phyloP scores from a whole-genome alignment of 2,113 vertebrate genomes.

The Psettodes erumei region DNA sequence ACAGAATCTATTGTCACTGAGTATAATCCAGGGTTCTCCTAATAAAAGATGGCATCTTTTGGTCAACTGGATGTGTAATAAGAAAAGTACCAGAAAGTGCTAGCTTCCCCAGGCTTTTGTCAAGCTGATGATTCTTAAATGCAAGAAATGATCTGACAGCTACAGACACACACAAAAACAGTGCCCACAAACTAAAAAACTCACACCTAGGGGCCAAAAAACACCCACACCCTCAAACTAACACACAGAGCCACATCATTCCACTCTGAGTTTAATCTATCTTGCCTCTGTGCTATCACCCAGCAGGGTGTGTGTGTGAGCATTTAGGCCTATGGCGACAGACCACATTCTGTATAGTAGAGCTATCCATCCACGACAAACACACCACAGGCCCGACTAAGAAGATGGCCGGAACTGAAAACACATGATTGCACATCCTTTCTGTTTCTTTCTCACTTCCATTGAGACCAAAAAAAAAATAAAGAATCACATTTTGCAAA shows the following conservation, averaged over 20 bases:
- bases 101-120: conserved; percentile 42
- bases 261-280: conserved; percentile 55
- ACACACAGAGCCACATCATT: conserved; percentile 26
- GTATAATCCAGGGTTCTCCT: background rate
- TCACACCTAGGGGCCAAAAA: conserved; percentile 37
- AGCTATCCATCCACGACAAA: conserved; percentile 59
- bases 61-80: conserved; percentile 20
- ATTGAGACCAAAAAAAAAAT: conserved; percentile 10
- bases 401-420: conserved; percentile 35
- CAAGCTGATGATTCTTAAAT: conserved; percentile 57
- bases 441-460: conserved; percentile 36
- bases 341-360: conserved; percentile 48
- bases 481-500: no score
- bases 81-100: conserved; percentile 47
- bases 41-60: conserved; percentile 35
- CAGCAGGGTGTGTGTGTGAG: conserved; percentile 31
- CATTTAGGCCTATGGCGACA: conserved; percentile 20
- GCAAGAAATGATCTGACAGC: conserved; percentile 57
- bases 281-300: conserved; percentile 51
- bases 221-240: conserved; percentile 15
- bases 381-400: conserved; percentile 50
- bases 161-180: conserved; percentile 4
- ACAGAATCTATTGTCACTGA: background rate
- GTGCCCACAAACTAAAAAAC: conserved; percentile 1
- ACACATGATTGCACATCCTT: conserved; percentile 37